Evolutionary conservation across 2,888 invertebrate species (phyloP), one percentile per base, ranked within the genome.

Genomic region (Buathra laborator): DNA sequence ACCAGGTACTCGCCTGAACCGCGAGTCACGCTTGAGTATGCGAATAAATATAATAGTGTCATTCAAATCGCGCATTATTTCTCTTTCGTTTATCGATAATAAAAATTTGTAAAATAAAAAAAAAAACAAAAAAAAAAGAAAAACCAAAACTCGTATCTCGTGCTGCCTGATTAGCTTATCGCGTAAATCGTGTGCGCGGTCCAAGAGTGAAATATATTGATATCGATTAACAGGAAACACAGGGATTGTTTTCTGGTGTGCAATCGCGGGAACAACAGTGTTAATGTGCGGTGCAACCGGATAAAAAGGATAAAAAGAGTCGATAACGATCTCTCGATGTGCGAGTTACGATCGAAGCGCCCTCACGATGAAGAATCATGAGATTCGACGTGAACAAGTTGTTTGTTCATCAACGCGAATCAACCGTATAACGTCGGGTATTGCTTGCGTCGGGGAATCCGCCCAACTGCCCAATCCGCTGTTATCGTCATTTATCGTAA

Each of bases 1-100:
- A 44, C 75, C 84, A 75, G 78, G 84, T 79, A 62, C 75, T 64
- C 75, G 24, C 10, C 43, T 37, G 44, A 51, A 67, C 67, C 71
- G 43, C 48, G 72, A 72, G 64, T 37, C 83, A 77, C 82, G 66
- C 62, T 64, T n/a, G 76, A 24, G 14, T 59, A 12, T 32, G 29
- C 37, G 37, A 37, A 37, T 37, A 37, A 37, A 37, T 7, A 24
- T 24, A 24, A 24, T 24, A 24, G 24, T 24, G 24, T 24, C 24
- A 24, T 24, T 24, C 24, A 24, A 24, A 24, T 24, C 24, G 24
- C 24, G 24, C 24, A 29, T 29, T 32, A 9, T 24, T 24, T 32
- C 14, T 59, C 24, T 14, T 14, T 12, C 14, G 24, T 14, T 3
- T n/a, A 12, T 48, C 48, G 0, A 9, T 37, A 37, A 37, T 9